Conservation (phyloP, 1,140 invertebrate genomes). For the Aricia agestis region DNA sequence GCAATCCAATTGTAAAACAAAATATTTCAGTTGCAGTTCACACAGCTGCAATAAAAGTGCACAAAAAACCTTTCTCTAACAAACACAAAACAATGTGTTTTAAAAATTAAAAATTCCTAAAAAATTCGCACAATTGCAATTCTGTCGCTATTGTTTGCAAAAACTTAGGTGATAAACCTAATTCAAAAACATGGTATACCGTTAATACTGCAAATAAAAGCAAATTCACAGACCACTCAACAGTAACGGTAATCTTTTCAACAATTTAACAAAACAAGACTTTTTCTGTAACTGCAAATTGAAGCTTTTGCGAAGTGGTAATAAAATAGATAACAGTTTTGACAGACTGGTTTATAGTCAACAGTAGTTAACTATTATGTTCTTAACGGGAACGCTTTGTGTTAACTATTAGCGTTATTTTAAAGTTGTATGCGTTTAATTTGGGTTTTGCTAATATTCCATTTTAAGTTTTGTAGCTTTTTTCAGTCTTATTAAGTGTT, state of each 20-base stretch:
- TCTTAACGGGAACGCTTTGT: not conserved
- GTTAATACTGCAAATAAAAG: not conserved
- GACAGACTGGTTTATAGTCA: not conserved
- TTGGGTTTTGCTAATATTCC: too few species aligned
- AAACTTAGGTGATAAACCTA: not conserved
- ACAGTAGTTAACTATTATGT: not conserved
- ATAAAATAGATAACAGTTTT: not conserved
- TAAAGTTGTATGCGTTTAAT: too few species aligned
- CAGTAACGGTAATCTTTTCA: not conserved
- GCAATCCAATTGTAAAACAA: too few species aligned
- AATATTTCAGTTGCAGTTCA: too few species aligned
- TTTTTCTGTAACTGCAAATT: conserved; percentile 3
- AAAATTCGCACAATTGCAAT: not conserved
- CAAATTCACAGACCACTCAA: not conserved
- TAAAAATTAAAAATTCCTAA: not conserved
- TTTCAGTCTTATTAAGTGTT: too few species aligned
- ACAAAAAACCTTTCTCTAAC: too few species aligned
- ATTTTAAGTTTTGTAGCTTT: too few species aligned
- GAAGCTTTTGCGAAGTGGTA: not conserved
- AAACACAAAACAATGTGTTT: too few species aligned
- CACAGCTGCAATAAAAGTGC: too few species aligned
- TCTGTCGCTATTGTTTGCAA: not conserved
- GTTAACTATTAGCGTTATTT: too few species aligned
- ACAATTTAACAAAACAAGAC: not conserved
- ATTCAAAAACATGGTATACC: not conserved